Conservation (phyloP, 1,140 invertebrate species). For the Babylonia areolata region DNA sequence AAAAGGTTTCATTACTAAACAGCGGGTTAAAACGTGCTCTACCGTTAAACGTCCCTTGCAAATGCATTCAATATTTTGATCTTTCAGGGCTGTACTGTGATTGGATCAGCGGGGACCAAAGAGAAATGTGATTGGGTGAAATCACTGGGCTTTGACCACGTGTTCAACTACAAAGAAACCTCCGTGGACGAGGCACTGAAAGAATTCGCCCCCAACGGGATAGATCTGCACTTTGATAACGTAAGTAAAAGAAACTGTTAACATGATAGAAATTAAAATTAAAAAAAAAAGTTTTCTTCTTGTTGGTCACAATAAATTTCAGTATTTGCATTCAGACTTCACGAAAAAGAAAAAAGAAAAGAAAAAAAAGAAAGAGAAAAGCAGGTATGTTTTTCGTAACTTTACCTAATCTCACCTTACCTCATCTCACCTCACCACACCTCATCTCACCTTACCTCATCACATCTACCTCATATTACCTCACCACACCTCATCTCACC, state of each 20-base stretch:
- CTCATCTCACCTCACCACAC: too few species aligned
- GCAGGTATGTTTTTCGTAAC: background rate
- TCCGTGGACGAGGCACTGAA: slow-evolving; percentile 79
- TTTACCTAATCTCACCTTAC: too few species aligned
- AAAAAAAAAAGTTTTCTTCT: background rate
- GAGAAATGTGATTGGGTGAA: slow-evolving; percentile 84
- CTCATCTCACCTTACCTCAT: too few species aligned
- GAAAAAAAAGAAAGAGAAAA: background rate
- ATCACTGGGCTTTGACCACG: slow-evolving; percentile 82
- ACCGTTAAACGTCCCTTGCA: too few species aligned
- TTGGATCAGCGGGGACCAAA: slow-evolving; percentile 84
- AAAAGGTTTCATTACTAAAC: too few species aligned
- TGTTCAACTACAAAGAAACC: slow-evolving; percentile 86
- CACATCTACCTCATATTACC: too few species aligned
- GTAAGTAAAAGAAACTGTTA: too few species aligned
- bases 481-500: too few species aligned
- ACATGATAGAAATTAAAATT: too few species aligned
- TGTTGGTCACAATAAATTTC: background rate
- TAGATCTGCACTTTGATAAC: slow-evolving; percentile 87
- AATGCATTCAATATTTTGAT: too few species aligned
- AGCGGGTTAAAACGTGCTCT: too few species aligned
- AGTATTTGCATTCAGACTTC: background rate
- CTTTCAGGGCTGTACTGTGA: slow-evolving; percentile 74
- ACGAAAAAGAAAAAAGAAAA: too few species aligned
- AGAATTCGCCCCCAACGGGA: slow-evolving; percentile 81